Evolutionary conservation across 1,140 invertebrate genomes (phyloP).

Genomic region (Maconellicoccus hirsutus): DNA sequence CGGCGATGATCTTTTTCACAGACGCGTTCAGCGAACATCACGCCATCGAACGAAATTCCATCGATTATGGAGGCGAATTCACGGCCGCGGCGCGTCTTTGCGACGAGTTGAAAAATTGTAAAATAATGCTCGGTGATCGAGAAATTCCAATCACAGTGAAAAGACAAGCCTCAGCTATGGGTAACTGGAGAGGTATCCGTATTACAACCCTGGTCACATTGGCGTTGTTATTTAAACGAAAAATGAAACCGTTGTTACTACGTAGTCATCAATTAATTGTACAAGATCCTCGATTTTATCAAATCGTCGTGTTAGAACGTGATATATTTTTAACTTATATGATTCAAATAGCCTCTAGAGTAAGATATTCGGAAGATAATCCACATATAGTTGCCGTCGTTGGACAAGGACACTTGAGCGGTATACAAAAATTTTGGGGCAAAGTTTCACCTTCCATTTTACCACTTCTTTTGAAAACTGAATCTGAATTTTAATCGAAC

Average conservation of each 20-base stretch:
- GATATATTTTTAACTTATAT: conserved; percentile 14
- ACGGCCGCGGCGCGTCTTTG: background rate
- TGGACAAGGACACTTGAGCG: background rate
- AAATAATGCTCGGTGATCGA: background rate
- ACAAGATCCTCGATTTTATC: background rate
- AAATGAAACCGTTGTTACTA: background rate
- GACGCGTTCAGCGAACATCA: conserved; percentile 11
- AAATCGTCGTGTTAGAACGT: background rate
- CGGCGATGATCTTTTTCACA: conserved; percentile 11
- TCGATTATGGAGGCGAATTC: conserved; percentile 14
- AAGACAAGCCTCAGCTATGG: background rate
- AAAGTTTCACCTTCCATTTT: background rate
- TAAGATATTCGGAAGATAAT: background rate
- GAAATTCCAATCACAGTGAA: conserved; percentile 12
- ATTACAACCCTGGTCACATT: background rate
- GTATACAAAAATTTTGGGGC: conserved; percentile 11
- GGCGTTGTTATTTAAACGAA: background rate
- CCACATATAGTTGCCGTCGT: conserved; percentile 5
- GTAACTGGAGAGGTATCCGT: background rate
- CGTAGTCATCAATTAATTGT: background rate
- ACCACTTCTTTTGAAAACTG: background rate
- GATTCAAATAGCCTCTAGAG: background rate
- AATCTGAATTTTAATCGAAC: background rate
- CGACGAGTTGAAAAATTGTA: conserved; percentile 6
- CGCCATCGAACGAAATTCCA: background rate